A percentile compares a stretch with the other conserved stretches of the same genome.
Evolutionary conservation across 2,113 vertebrate genomes (phyloP).

Genomic region (Aplodontia rufa): DNA sequence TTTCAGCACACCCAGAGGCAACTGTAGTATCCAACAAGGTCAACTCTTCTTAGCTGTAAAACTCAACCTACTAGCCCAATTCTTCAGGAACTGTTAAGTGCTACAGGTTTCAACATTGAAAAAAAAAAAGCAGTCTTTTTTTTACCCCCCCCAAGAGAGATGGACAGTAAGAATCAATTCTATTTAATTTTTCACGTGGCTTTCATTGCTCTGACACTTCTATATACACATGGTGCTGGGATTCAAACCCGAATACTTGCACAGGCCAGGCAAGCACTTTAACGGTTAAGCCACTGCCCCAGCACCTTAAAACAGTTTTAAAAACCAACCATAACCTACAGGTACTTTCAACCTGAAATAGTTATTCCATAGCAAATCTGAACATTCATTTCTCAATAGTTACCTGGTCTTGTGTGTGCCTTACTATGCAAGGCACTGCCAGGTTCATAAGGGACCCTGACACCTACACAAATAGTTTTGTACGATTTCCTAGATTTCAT

Average conservation of each 20-base stretch:
- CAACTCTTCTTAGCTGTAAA: constrained; percentile 18
- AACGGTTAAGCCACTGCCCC: too few relatives aligned
- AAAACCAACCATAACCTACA: neutral
- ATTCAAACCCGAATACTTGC: too few relatives aligned
- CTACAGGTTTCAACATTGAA: neutral
- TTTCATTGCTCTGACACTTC: too few relatives aligned
- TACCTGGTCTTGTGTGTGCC: neutral
- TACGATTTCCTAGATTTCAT: neutral
- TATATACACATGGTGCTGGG: too few relatives aligned
- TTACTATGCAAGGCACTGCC: neutral
- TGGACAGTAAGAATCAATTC: too few relatives aligned
- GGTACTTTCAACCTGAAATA: neutral
- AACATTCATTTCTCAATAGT: neutral
- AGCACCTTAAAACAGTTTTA: too few relatives aligned
- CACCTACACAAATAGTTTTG: neutral
- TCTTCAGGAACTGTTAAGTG: neutral
- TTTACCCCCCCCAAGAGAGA: too few relatives aligned
- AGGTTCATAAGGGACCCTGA: neutral
- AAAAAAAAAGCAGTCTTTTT: neutral
- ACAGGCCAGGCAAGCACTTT: too few relatives aligned
- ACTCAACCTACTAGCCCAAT: neutral
- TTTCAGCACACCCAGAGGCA: neutral
- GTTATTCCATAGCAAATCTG: neutral
- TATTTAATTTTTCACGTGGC: too few relatives aligned
- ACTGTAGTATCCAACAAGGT: neutral